Conservation (phyloP, 2,888 invertebrate species). For the Molorchus minor region DNA sequence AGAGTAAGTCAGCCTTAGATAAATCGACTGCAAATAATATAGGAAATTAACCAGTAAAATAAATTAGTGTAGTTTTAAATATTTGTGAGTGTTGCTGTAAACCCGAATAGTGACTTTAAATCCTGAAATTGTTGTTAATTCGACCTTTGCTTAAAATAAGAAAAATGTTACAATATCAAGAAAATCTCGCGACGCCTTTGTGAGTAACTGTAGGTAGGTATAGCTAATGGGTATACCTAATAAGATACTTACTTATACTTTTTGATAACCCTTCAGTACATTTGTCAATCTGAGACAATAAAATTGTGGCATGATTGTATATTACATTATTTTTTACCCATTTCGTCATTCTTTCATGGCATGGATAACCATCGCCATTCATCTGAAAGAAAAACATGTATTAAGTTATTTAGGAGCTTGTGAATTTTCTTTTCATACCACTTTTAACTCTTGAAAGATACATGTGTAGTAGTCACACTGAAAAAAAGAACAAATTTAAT, state of each 20-base stretch:
- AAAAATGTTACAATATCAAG: too few species aligned
- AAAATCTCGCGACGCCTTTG: too few species aligned
- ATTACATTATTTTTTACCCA: conserved; percentile 53
- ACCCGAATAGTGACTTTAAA: too few species aligned
- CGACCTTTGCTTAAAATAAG: too few species aligned
- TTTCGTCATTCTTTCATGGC: conserved; percentile 45
- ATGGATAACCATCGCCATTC: conserved; percentile 48
- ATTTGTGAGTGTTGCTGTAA: too few species aligned
- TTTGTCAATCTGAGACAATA: conserved; percentile 41
- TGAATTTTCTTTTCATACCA: conserved; percentile 32
- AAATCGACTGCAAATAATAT: too few species aligned
- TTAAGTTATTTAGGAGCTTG: not conserved
- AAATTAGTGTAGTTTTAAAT: too few species aligned
- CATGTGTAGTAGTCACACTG: conserved; percentile 49
- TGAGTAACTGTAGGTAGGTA: too few species aligned
- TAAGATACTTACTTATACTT: conserved; percentile 41
- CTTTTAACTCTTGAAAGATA: conserved; percentile 44
- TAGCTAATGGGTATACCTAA: not conserved
- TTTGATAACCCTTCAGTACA: conserved; percentile 45
- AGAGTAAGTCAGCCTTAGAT: too few species aligned
- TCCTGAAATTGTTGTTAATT: too few species aligned
- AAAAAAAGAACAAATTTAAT: conserved; percentile 36
- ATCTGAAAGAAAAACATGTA: conserved; percentile 45
- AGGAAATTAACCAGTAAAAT: too few species aligned
- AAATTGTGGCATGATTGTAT: conserved; percentile 44